Percentiles rank a stretch among this genome's conserved stretches.
Evolutionary conservation across 1,140 invertebrate species (phyloP).

Genomic region (Sycophila sp.): DNA sequence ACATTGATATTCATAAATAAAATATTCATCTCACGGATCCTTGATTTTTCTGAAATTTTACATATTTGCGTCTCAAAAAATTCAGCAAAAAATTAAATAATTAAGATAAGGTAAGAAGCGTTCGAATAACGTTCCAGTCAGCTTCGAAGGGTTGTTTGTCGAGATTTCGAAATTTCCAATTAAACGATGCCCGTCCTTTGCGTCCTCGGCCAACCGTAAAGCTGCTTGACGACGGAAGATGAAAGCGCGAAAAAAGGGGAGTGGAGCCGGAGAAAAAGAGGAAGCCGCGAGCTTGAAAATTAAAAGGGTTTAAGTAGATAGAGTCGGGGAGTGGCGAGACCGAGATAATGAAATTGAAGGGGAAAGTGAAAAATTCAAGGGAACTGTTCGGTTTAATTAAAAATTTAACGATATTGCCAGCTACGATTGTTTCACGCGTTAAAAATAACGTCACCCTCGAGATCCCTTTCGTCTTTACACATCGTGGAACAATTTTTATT

Average conservation of each 20-base stretch:
- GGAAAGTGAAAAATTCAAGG: constrained; percentile 20
- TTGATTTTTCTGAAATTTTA: no score
- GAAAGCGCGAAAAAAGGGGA: constrained; percentile 11
- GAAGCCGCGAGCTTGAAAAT: constrained; percentile 5
- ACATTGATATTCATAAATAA: no score
- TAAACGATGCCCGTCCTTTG: constrained; percentile 18
- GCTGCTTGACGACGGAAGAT: not conserved
- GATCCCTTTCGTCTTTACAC: no score
- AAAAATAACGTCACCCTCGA: no score
- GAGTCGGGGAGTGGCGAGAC: not conserved
- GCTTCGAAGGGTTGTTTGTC: constrained; percentile 9
- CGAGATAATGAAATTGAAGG: constrained; percentile 16
- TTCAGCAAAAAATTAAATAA: no score
- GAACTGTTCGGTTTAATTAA: not conserved
- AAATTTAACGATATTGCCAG: not conserved
- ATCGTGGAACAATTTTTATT: no score
- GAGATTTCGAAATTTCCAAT: constrained; percentile 32
- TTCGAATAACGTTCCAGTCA: no score
- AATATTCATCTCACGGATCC: no score
- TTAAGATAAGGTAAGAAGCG: no score
- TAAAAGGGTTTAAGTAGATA: constrained; percentile 23
- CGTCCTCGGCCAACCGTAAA: not conserved
- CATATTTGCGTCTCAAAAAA: no score
- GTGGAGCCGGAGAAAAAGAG: not conserved
- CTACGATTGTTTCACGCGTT: no score